Base-by-base conservation (phyloP, 2,888 invertebrate species). In the Cheilosia impressa region DNA sequence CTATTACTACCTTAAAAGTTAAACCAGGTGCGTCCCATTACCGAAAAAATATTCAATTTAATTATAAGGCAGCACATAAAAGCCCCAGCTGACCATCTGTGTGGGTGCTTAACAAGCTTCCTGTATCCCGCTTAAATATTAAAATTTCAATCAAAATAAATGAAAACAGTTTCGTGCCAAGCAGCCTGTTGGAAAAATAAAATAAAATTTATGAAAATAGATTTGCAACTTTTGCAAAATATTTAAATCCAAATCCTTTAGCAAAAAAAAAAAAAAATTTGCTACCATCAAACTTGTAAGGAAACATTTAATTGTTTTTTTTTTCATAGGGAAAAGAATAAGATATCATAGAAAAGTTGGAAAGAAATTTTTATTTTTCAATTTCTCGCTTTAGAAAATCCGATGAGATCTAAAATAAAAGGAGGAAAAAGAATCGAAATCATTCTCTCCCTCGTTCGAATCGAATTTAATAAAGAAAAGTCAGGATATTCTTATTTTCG, bases 401-500 rank as follows among this genome's bases (percentile, higher is more conserved):
- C 77, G 45, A 69, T 24, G 45, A 22, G 17, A 41, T 31, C 10
- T 2, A 13, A 47, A 41, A 55, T 7, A 34, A 34, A 24, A 34
- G 41, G n/a, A 60, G n/a, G n/a, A 27, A 53, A 52, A 27, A 41
- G 50, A 77, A 47, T 53, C 22, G 53, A 45, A 63, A 71, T 69
- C 55, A 69, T 69, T 71, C 55, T 43, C 60, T 53, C 53, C 62
- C 13, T 55, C 27, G 69, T 55, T 63, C 19, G 60, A 69, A 78
- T 78, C 57, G 78, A 78, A 78, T 78, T 78, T 78, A 71, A 78
- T 78, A 78, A 57, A 73, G 75, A 57, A 50, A 47, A 63, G 69
- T 65, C 73, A 69, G 53, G 73, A 79, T 79, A 79, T 79, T 79
- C 41, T 47, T 79, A 69, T 60, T 13, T 62, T 75, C 47, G 47